Base-by-base conservation (phyloP, 2,113 vertebrate genomes). In the Uria aalge region DNA sequence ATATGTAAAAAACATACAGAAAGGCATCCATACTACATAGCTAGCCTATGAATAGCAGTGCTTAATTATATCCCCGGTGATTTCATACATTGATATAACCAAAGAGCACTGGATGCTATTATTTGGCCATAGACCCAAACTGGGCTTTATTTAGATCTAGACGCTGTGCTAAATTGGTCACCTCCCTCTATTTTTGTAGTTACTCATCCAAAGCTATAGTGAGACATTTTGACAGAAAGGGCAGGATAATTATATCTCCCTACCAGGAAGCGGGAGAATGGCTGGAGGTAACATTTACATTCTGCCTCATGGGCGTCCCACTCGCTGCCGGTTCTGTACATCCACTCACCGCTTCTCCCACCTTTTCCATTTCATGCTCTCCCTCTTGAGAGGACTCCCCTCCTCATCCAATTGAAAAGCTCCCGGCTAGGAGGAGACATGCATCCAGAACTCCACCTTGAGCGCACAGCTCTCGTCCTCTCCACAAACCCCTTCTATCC, bases 241-340 rank as follows among this genome's bases (percentile, higher is more conserved):
- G 86, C 91, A 95, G 21, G 91, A 74, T 91, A 92, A 92, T 96
- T 96, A 62, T 26, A 11, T 32, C 92, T 91, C 72, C 74, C 72
- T 36, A 19, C 41, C 63, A 93, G 79, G 64, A 94, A 93, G 59
- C 52, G 62, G 55, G 21, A 83, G 75, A 67, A 92, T 23, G 88
- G 68, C 71, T 96, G 63, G 55, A 86, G 55, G 78, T 95, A 96
- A 93, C 82, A 93, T 96, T 95, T 94, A 95, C 92, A 91, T 90
- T 94, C 72, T 0, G 0, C 52, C 91, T 95, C 74, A 32, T 27
- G 85, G 92, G 79, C 92, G 86, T 88, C 89, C 76, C 32, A 63
- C 67, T 96, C 50, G 3, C 69, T 68, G 56, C 66, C 11, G 8
- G n/a, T 64, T 94, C 71, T 86, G 73, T n/a, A 74, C 41, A 91